phyloP scores from a whole-genome alignment of 1,140 invertebrate species.

The Arctopsyche grandis region DNA sequence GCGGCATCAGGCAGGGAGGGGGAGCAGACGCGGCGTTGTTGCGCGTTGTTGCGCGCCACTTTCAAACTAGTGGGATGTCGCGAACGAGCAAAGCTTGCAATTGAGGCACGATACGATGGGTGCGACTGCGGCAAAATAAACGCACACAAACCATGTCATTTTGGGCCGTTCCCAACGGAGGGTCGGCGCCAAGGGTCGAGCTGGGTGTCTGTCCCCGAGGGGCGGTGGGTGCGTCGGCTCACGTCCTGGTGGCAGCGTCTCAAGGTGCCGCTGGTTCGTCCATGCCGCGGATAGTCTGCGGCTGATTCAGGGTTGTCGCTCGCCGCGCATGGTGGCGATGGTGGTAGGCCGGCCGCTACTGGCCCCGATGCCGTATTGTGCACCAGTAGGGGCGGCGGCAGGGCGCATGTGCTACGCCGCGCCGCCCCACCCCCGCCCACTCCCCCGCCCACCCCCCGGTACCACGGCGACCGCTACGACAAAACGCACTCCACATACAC shows the following conservation, averaged over 20 bases:
- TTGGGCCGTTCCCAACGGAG: background rate
- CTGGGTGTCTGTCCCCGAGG: background rate
- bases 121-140: background rate
- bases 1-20: too few species aligned
- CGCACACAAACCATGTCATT: slow-evolving; percentile 9
- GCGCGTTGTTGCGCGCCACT: too few species aligned
- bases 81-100: too few species aligned
- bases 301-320: background rate
- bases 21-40: too few species aligned
- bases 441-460: background rate
- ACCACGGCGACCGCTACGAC: slow-evolving; percentile 27
- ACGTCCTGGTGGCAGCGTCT: too few species aligned
- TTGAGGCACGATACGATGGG: too few species aligned
- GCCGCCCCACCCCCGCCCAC: background rate
- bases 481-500: background rate
- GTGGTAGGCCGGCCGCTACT: background rate
- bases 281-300: background rate
- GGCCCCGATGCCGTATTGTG: background rate
- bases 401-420: background rate
- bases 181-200: background rate
- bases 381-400: background rate
- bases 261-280: background rate
- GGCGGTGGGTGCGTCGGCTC: background rate
- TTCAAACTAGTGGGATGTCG: too few species aligned
- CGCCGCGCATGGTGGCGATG: background rate